These are phyloP conservation scores for Albula goreensis DNA, from an alignment of 2,113 vertebrate species.

Conservation along the genomic window DNA sequence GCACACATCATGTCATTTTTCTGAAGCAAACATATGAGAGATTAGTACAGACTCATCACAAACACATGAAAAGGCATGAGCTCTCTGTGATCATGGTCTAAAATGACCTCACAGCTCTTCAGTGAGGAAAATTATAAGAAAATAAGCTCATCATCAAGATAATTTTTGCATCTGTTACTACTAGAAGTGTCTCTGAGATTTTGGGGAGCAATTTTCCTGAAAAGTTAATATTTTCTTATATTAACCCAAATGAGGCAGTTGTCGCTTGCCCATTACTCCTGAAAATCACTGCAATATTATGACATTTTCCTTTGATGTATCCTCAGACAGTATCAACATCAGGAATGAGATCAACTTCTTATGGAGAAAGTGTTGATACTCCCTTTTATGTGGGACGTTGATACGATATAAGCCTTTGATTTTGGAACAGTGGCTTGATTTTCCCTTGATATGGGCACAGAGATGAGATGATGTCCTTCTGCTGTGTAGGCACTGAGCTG, in stretches of 20 bases:
- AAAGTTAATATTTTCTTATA: too few species aligned
- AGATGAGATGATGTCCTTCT: background rate
- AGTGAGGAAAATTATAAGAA: conserved; percentile 5
- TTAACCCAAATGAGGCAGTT: too few species aligned
- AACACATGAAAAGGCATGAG: conserved; percentile 20
- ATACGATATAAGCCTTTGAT: conserved; percentile 44
- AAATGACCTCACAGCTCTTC: conserved; percentile 18
- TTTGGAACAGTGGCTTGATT: conserved; percentile 27
- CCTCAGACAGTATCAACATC: too few species aligned
- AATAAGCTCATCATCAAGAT: too few species aligned
- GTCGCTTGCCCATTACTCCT: too few species aligned
- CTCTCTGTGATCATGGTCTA: conserved; percentile 22
- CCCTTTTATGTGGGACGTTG: conserved; percentile 29
- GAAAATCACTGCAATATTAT: too few species aligned
- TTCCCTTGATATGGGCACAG: background rate
- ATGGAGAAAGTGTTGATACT: background rate
- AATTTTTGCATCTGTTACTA: too few species aligned
- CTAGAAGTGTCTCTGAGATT: too few species aligned
- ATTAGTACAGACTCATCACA: conserved; percentile 32
- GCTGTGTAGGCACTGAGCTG: background rate
- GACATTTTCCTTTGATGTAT: too few species aligned
- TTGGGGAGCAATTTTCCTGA: too few species aligned
- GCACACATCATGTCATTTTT: conserved; percentile 25
- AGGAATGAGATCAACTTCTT: too few species aligned
- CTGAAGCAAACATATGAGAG: conserved; percentile 30